Evolutionary conservation across 2,797 vertebrate genomes (phyloP).

Genomic region (Clarias fuscus): DNA sequence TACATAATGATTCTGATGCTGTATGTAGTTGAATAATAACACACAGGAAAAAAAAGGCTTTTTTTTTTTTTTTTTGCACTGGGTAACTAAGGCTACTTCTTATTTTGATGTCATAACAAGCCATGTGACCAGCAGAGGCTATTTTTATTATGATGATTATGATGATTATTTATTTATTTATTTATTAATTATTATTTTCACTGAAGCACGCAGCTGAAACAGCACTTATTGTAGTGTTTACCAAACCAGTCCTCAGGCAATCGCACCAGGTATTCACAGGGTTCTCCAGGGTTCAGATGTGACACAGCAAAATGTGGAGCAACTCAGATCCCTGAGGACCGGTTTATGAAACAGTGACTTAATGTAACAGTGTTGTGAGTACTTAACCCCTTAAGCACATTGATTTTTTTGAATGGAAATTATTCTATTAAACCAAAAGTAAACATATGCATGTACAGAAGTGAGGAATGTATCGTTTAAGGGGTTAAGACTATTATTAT

Average conservation of each 20-base stretch:
- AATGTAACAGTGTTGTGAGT: slow-evolving; percentile 16
- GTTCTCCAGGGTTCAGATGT: background rate
- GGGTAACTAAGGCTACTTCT: slow-evolving; percentile 27
- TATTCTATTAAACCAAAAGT: background rate
- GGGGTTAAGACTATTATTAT: slow-evolving; percentile 12
- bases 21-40: background rate
- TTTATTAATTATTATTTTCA: background rate
- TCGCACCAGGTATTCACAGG: background rate
- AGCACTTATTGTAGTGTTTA: slow-evolving; percentile 19
- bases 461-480: background rate
- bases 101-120: slow-evolving; percentile 16
- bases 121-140: slow-evolving; percentile 33
- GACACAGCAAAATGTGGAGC: background rate
- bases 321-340: background rate
- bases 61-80: background rate
- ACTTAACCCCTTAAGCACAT: background rate
- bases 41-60: background rate
- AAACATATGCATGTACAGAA: background rate
- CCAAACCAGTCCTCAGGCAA: background rate
- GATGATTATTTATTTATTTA: no score
- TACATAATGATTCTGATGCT: background rate
- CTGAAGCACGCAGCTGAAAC: background rate
- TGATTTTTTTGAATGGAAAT: background rate
- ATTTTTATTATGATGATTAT: background rate
- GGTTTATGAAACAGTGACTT: slow-evolving; percentile 13